Evolutionary conservation across 2,113 vertebrate genomes (phyloP), one percentile per base, ranked within the genome.

Genomic region (Tyrannus savana): DNA sequence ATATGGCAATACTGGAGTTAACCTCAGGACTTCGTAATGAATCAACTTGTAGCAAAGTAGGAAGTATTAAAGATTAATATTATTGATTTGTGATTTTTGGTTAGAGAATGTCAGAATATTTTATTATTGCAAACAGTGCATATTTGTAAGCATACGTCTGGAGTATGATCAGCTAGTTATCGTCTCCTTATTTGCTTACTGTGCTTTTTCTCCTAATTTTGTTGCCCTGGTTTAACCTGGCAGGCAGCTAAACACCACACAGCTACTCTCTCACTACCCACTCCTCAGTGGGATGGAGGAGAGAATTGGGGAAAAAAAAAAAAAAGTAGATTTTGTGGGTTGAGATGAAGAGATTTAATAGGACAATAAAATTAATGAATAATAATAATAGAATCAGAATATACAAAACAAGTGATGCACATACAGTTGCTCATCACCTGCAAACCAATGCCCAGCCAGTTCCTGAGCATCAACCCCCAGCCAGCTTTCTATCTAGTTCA

Each of bases 201-300:
- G 11, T 76, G 27, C 23, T 67, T 86, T 97, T 87, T 76, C 39
- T 85, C 31, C 56, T 49, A 17, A 50, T 84, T 71, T 63, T 21
- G 6, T 37, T 71, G 50, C 22, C 69, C 35, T 56, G 56, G 35
- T 63, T 49, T 71, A 49, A 77, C 4, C 52, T 77, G n/a, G n/a
- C 25, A 27, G 21, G 35, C 35, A 63, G 14, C 56, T 77, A 9
- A 69, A 71, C 23, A 33, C 18, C 14, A 37, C 35, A 14, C 4
- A 37, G 69, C 14, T 56, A 25, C 12, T 63, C 0, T 1, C 41
- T 55, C 69, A 23, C 12, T 47, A 9, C 10, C 25, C 2, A 0
- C 14, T 69, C 12, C n/a, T 27, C 49, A 37, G 0, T 33, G 41
- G 41, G 21, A 27, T 30, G 7, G 8, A 33, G 27, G 33, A 89